Base-by-base conservation (phyloP, 2,113 vertebrate genomes). In the Heteronetta atricapilla region DNA sequence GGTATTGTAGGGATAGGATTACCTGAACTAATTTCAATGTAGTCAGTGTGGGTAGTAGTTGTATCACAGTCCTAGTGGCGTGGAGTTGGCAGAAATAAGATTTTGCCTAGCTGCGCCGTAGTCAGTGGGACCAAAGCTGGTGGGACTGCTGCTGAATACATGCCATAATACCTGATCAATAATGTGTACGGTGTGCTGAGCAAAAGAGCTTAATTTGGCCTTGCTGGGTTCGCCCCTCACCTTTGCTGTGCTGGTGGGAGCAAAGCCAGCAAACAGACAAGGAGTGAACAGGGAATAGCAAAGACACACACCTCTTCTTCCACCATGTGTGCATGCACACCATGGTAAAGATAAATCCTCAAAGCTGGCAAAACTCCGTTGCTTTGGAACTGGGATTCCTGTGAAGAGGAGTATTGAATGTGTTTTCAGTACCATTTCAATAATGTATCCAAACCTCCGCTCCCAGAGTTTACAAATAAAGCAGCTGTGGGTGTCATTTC, bases 211-310 rank as follows among this genome's bases (percentile, higher is more conserved):
- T 55, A n/a, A 7, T 92, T 96, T 29, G 23, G 80, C 53, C n/a
- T 90, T 89, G 42, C 70, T 91, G 74, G 62, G 3, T 72, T 91
- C 83, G 94, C 73, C 7, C 16, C 34, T 92, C 58, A 42, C 8
- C 10, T 90, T 94, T 75, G 70, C 68, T 95, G 83, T 78, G 93
- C 75, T 87, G 59, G 68, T 89, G 90, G 79, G 68, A 95, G 82
- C 60, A 96, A 93, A 95, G 77, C n/a, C 52, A 87, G 8, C 28
- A 74, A 10, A 81, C 50, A 82, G 67, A 66, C 46, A 76, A 88
- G 31, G 84, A 93, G 90, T 62, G 87, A 92, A 21, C 18, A 84
- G 23, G 7, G 76, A 17, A 28, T 56, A 89, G 55, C 33, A 80
- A 89, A 88, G 88, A 79, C 25, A 75, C 82, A 58, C 0, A 1